Evolutionary conservation across 2,113 vertebrate genomes (phyloP), one percentile per base, ranked within the genome.

Genomic region (Tylochromis polylepis): DNA sequence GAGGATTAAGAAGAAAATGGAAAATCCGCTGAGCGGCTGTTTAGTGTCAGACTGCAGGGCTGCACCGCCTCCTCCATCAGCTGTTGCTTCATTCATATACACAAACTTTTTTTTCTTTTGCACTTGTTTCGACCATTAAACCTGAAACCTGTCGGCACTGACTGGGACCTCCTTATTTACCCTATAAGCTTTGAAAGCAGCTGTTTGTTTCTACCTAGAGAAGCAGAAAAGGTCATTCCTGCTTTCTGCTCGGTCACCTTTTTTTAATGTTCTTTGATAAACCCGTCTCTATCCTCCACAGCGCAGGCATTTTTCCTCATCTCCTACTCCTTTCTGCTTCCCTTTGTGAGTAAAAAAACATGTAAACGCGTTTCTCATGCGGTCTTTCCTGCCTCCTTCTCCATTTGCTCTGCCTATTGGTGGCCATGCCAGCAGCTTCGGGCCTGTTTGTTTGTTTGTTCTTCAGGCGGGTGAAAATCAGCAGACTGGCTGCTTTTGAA

Each of bases 341-440:
- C 36, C 41, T 72, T 78, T 82, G 11, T 57, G 29, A 51, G 31
- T 24, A 11, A 46, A 41, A 43, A 85, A 87, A 29, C 11, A 5
- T 1, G 12, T 78, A 85, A 87, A 29, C 11, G 3, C 1, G 12
- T 78, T 81, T 80, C 18, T 31, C 27, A 57, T 24, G 8, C 49
- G 24, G 41, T 89, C 55, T 85, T 79, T 57, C 31, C 53, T 56
- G 82, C 82, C 18, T 43, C 27, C 62, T 75, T 31, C 15, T 60
- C 36, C 51, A 4, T 79, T 55, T 16, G 62, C 55, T 86, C 49
- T 58, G 55, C 82, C 85, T 22, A 41, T 82, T 9, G 6, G 34
- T 79, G n/a, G 34, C 51, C 15, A 34, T 85, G 89, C 89, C 88
- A 93, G 87, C 87, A 80, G 89, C 88, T 89, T 22, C 49, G 10